phyloP scores from a whole-genome alignment of 2,888 invertebrate genomes.

The Ophion costatus region DNA sequence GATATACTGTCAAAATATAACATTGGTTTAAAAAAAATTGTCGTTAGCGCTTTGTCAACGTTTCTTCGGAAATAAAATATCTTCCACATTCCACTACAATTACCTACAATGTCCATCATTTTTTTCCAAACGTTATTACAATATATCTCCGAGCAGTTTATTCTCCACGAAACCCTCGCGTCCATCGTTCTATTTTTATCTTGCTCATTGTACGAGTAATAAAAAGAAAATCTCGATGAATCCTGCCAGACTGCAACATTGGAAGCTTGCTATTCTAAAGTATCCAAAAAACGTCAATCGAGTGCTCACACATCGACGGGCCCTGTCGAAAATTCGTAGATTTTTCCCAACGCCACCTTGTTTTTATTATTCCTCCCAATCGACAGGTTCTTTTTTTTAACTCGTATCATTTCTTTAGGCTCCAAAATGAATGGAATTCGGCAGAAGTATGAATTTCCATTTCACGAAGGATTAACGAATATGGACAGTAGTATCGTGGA shows the following conservation, averaged over 20 bases:
- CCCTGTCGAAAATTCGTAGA: neutral
- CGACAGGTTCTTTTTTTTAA: neutral
- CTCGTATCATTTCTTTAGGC: slow-evolving; percentile 5
- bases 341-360: neutral
- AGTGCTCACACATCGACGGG: neutral
- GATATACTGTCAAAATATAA: too few species aligned
- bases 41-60: too few species aligned
- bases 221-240: neutral
- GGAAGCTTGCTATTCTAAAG: neutral
- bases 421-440: slow-evolving; percentile 1
- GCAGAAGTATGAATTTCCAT: slow-evolving; percentile 5
- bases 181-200: neutral
- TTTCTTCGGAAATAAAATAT: neutral
- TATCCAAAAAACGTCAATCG: neutral
- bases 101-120: too few species aligned
- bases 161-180: neutral
- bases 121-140: neutral
- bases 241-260: neutral
- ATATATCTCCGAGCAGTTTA: neutral
- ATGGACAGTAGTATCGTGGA: slow-evolving; percentile 40
- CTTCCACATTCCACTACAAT: neutral
- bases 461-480: slow-evolving; percentile 40
- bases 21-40: too few species aligned
- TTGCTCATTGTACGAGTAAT: neutral
- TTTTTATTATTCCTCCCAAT: neutral